phyloP scores from a whole-genome alignment of 2,113 vertebrate genomes.

The Lamprotornis superbus region DNA sequence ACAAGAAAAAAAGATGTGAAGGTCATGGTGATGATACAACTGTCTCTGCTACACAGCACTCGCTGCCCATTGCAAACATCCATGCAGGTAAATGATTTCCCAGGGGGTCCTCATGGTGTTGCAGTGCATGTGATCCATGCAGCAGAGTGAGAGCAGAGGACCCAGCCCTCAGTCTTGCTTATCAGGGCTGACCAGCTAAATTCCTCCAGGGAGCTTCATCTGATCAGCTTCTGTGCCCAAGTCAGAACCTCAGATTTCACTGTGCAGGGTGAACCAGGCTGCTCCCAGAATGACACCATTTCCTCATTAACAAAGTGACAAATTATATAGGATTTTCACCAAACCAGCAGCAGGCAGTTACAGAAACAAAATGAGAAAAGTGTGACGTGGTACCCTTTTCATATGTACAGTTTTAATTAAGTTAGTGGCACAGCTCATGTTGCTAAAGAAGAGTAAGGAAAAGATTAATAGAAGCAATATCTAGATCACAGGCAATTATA shows the following conservation, averaged over 20 bases:
- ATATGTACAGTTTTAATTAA: not conserved
- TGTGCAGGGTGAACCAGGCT: not conserved
- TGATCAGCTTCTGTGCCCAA: not conserved
- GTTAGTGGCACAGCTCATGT: not conserved
- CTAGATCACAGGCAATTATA: not conserved
- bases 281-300: not conserved
- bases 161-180: not conserved
- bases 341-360: not conserved
- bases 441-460: not conserved
- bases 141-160: not conserved
- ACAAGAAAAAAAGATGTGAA: not conserved
- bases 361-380: not conserved
- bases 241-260: not conserved
- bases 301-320: not conserved
- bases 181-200: not conserved
- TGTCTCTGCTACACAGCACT: not conserved
- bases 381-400: not conserved
- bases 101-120: not conserved
- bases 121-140: not conserved
- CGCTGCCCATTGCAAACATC: not conserved
- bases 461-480: not conserved
- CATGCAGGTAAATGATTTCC: not conserved
- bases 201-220: not conserved
- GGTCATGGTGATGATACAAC: not conserved
- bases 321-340: not conserved